Evolutionary conservation across 2,113 vertebrate species (phyloP), one percentile per base, ranked within the genome.

Genomic region (Phasianus colchicus): DNA sequence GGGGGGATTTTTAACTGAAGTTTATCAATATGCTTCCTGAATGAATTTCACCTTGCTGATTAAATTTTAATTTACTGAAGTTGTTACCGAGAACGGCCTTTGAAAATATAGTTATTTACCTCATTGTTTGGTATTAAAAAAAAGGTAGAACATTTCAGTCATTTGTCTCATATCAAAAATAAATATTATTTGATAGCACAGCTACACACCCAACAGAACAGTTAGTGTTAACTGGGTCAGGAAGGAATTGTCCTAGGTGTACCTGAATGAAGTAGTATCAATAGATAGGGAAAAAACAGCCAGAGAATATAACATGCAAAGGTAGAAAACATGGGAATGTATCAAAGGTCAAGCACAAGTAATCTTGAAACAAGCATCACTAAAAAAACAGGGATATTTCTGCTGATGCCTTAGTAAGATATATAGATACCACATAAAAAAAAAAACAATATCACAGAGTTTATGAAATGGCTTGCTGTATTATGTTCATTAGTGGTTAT

Each of bases 361-460:
- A 7, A 15, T 65, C 71, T 71, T 75, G 43, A 88, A 93, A 32
- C 3, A 77, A 76, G 34, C 24, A 70, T 29, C 17, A 30, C 84
- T 79, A 86, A 50, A 83, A 83, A 92, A 96, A 78, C 24, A 66
- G 18, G 29, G 55, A 67, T 76, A 93, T 74, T 92, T 90, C 89
- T 77, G 55, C 66, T 93, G n/a, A 71, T 72, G 74, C 84, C 64
- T 75, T 71, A 50, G 80, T 9, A 82, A 92, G 83, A 83, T 73
- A 42, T 61, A 81, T 52, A 60, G 4, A 43, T 67, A 40, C 3
- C 32, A 65, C 38, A 89, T 80, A 84, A 80, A 96, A 92, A 82
- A 95, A 93, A 45, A 92, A 95, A 90, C 79, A 95, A 97, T 94
- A 95, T 54, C 4, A 63, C 19, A 36, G 10, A 32, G 7, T 70